Conservation (phyloP, 92 coral and sea anemone species). For the Micromussa lordhowensis region DNA sequence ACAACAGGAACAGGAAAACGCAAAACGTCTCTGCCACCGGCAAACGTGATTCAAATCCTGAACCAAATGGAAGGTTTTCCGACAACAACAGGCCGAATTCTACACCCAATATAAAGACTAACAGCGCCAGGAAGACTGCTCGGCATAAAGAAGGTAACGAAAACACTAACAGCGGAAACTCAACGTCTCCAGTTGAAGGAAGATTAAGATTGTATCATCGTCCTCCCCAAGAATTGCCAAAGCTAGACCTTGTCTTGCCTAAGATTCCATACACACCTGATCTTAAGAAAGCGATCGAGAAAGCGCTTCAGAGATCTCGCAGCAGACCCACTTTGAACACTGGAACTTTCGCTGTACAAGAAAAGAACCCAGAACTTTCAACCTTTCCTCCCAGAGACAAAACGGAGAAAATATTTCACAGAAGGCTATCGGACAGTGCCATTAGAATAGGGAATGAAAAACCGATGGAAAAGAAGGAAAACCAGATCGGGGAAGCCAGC, state of each 20-base stretch:
- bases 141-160: conserved; percentile 15
- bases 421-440: conserved; percentile 42
- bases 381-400: background rate
- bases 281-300: conserved; percentile 79
- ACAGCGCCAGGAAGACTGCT: conserved; percentile 3
- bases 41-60: background rate
- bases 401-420: background rate
- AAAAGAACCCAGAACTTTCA: conserved; percentile 3
- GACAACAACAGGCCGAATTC: conserved; percentile 10
- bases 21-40: background rate
- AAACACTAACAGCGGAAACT: background rate
- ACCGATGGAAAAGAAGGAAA: background rate
- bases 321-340: background rate
- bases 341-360: background rate
- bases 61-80: background rate
- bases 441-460: background rate
- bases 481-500: conserved; percentile 24
- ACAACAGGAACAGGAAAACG: conserved; percentile 24
- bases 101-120: conserved; percentile 6
- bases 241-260: conserved; percentile 73
- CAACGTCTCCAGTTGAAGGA: conserved; percentile 36
- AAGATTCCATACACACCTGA: conserved; percentile 79
- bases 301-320: conserved; percentile 67
- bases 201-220: conserved; percentile 75
- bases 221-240: conserved; percentile 45